Evolutionary conservation across 2,888 invertebrate species (phyloP).

Genomic region (Tortrix viridana): DNA sequence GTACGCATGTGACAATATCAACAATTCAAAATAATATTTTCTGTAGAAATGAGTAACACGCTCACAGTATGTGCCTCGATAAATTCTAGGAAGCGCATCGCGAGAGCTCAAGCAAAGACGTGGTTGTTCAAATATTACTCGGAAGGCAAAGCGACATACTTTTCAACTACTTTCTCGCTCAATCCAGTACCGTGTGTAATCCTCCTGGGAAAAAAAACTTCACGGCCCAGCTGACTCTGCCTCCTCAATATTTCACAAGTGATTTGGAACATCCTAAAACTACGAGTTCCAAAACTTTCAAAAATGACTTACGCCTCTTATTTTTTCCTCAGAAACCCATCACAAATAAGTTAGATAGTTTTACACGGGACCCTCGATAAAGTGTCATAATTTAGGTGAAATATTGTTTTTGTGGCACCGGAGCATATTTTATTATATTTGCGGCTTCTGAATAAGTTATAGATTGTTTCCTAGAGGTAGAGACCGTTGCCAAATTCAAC

Average conservation of each 20-base stretch:
- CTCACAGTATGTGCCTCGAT: constrained; percentile 25
- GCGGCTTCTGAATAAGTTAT: constrained; percentile 60
- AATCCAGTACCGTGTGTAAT: constrained; percentile 41
- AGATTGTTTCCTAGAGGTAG: constrained; percentile 51
- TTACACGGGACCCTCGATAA: constrained; percentile 74
- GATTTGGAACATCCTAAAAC: constrained; percentile 70
- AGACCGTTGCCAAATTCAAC: constrained; percentile 45
- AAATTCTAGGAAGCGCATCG: constrained; percentile 23
- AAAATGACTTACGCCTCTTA: constrained; percentile 64
- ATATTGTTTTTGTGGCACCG: constrained; percentile 66
- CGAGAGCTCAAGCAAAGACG: constrained; percentile 25
- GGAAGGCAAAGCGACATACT: constrained; percentile 37
- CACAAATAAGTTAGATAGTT: constrained; percentile 71
- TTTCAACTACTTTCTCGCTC: constrained; percentile 38
- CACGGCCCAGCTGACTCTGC: constrained; percentile 58
- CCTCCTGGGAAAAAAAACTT: constrained; percentile 62
- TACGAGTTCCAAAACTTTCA: constrained; percentile 68
- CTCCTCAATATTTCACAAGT: constrained; percentile 70
- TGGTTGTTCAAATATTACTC: constrained; percentile 35
- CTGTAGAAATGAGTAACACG: constrained; percentile 15
- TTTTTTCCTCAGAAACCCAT: constrained; percentile 71
- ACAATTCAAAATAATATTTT: too few relatives aligned
- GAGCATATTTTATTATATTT: constrained; percentile 68
- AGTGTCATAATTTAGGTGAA: constrained; percentile 77
- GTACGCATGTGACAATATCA: too few relatives aligned